Percentiles rank a stretch among this genome's conserved stretches.
These are phyloP conservation scores for Pelobates fuscus DNA, from an alignment of 2,113 vertebrate genomes.

Conservation along the genomic window DNA sequence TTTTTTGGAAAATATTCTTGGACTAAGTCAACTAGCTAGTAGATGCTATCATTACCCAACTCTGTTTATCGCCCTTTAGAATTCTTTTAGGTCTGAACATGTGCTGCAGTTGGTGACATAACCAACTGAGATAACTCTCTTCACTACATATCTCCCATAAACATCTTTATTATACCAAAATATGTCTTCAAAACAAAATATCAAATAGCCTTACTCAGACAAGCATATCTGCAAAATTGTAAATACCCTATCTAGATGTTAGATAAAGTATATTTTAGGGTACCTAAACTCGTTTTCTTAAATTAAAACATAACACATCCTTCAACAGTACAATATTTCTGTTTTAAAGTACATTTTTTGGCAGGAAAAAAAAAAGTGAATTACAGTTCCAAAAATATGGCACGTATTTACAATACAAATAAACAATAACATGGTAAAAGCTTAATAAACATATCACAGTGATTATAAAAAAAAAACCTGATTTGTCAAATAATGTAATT, in stretches of 20 bases:
- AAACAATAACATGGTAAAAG: conserved; percentile 18
- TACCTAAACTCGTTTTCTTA: neutral
- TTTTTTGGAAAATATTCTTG: too few species aligned
- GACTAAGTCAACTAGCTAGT: too few species aligned
- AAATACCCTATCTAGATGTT: neutral
- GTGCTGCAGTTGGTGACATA: too few species aligned
- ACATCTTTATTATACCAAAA: too few species aligned
- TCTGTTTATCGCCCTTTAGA: too few species aligned
- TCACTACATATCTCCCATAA: too few species aligned
- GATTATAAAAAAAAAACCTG: conserved; percentile 33
- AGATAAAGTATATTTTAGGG: conserved; percentile 11
- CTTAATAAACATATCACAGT: conserved; percentile 38
- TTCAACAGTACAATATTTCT: conserved; percentile 10
- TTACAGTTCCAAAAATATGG: conserved; percentile 18
- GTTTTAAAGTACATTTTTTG: conserved; percentile 19
- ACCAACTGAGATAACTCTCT: too few species aligned
- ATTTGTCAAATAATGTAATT: conserved; percentile 11
- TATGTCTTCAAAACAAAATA: neutral
- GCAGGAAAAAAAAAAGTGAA: conserved; percentile 10
- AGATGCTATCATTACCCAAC: too few species aligned
- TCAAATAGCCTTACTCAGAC: neutral
- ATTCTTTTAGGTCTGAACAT: too few species aligned
- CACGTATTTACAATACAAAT: conserved; percentile 36
- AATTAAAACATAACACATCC: conserved; percentile 20
- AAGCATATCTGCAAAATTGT: too few species aligned